These are phyloP conservation scores for Umimayanthus kanabou DNA, from an alignment of 92 coral and sea anemone genomes.

Conservation along the genomic window DNA sequence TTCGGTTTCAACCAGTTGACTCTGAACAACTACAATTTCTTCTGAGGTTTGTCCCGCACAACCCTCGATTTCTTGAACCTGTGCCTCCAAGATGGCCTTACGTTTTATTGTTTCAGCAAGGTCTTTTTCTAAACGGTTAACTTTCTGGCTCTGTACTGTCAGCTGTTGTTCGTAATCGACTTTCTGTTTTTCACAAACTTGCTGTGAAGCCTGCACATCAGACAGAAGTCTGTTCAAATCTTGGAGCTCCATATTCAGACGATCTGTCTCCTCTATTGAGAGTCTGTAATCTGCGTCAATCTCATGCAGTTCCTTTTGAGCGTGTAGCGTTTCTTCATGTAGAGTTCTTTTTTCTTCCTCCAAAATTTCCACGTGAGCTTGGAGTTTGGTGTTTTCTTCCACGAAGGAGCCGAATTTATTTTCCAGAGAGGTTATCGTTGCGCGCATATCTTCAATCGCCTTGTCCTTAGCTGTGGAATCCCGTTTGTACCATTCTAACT, in stretches of 20 bases:
- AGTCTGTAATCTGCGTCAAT: conserved; percentile 78
- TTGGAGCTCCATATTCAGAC: conserved; percentile 78
- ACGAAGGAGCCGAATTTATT: conserved; percentile 86
- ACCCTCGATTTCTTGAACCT: conserved; percentile 63
- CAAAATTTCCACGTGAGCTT: conserved; percentile 86
- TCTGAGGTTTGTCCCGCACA: conserved; percentile 71
- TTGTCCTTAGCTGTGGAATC: conserved; percentile 81
- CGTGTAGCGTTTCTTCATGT: conserved; percentile 82
- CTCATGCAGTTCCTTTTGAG: conserved; percentile 79
- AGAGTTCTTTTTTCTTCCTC: conserved; percentile 83
- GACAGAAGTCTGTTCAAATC: conserved; percentile 78
- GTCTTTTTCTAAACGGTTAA: conserved; percentile 76
- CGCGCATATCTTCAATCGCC: conserved; percentile 79
- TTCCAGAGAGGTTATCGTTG: conserved; percentile 87
- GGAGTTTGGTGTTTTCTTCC: conserved; percentile 89
- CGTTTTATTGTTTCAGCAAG: conserved; percentile 64
- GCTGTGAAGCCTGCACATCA: conserved; percentile 90
- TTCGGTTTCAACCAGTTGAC: conserved; percentile 85
- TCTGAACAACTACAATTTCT: conserved; percentile 75
- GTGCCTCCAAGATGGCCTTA: conserved; percentile 72
- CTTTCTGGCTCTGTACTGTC: conserved; percentile 70
- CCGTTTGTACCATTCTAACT: conserved; percentile 82
- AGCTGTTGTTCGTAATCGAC: conserved; percentile 83
- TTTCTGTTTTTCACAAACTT: conserved; percentile 79
- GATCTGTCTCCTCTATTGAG: conserved; percentile 82